A percentile compares a stretch with the other conserved stretches of the same genome.
Conservation (phyloP, 1,140 invertebrate genomes). For the Drosophila ohnishii region DNA sequence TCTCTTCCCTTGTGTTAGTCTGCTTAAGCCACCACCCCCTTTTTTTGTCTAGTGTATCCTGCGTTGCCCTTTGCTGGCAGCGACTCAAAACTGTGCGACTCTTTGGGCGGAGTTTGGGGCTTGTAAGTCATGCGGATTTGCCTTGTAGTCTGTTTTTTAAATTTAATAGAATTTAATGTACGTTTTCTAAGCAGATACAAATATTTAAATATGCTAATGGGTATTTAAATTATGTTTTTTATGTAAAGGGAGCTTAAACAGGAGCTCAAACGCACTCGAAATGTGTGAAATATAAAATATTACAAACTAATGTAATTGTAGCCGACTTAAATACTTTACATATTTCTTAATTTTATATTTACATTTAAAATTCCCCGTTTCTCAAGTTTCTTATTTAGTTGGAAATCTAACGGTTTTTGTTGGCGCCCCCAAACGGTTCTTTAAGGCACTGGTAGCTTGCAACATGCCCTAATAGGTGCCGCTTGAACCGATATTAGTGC, state of each 20-base stretch:
- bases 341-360: background rate
- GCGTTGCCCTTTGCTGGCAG: constrained; percentile 46
- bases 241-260: background rate
- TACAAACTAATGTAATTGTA: background rate
- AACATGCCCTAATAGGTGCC: background rate
- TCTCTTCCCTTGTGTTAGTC: constrained; percentile 1
- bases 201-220: background rate
- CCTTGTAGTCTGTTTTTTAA: background rate
- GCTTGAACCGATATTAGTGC: background rate
- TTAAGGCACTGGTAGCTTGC: background rate
- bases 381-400: background rate
- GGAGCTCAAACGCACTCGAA: too few species aligned
- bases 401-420: background rate
- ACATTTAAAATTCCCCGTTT: background rate
- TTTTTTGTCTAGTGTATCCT: constrained; percentile 13
- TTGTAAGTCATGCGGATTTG: constrained; percentile 34
- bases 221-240: background rate
- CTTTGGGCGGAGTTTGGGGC: constrained; percentile 1
- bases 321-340: background rate
- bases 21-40: background rate
- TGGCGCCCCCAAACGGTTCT: background rate
- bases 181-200: background rate
- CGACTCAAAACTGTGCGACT: constrained; percentile 54
- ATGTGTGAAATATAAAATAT: background rate
- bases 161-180: constrained; percentile 12